Evolutionary conservation across 2,797 vertebrate species (phyloP), one percentile per base, ranked within the genome.

Genomic region (Acanthis flammea): DNA sequence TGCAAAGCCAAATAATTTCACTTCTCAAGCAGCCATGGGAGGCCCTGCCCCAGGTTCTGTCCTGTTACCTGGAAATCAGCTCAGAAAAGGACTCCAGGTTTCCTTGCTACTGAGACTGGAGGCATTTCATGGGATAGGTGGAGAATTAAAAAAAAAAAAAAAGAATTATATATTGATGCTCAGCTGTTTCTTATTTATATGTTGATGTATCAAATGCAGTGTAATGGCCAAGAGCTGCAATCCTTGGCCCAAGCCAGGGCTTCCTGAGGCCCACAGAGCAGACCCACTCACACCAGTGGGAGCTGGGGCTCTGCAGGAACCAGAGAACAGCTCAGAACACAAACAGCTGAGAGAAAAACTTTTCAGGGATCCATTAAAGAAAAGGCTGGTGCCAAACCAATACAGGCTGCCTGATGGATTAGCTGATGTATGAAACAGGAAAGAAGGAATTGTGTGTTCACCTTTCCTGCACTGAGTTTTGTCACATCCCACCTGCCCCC

Each of bases 281-380:
- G 25, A 79, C 48, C 44, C 53, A 9, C 75, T 86, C 39, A 35
- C 48, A 35, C 42, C 75, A 42, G 1, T 0, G 2, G 51, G 35
- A 31, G 19, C 63, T 88, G 2, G 9, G 48, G 60, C 76, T 42
- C 76, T 39, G 41, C 41, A 19, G 23, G 50, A 73, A 39, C 22
- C 63, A 14, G 67, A 28, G 66, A 71, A 28, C 76, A 86, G 81
- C 77, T 41, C 10, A 5, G 63, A 73, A 31, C 68, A 73, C 25
- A 35, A 57, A 53, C 7, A 16, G 18, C 10, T 15, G 35, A 53
- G 68, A 48, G n/a, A 13, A 57, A 61, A 91, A 88, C 72, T 86
- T 67, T 27, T 68, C 85, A 80, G 70, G 33, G 86, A 80, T 3
- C 73, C 77, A 79, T 89, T 93, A 76, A 70, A 76, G 54, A 22